Evolutionary conservation across 2,113 vertebrate species (phyloP), one percentile per base, ranked within the genome.

Genomic region (Daboia siamensis): DNA sequence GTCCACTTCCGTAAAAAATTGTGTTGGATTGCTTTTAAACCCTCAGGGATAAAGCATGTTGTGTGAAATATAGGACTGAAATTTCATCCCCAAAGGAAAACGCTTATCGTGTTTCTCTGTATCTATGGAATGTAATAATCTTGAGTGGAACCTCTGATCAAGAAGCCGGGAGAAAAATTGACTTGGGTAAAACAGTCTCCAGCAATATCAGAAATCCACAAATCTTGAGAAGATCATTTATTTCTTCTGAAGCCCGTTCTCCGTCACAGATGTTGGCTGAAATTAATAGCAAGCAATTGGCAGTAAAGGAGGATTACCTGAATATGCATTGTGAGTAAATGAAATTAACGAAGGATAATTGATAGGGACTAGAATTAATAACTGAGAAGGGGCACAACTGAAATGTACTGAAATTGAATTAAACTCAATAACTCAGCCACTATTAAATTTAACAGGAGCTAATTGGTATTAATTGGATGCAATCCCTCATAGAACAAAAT

Each of bases 341-440:
- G 93, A 97, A 98, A 97, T 96, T 97, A 98, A 97, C 97, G 97
- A 96, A 97, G 97, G 90, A 95, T 97, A 97, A 98, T 97, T 98
- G 95, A 97, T 97, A 97, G 96, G 97, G 97, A 97, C 95, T 95
- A 89, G 95, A 97, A 97, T 97, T 97, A 97, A 97, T 97, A 98
- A 97, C 39, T 39, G 94, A 96, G 95, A 97, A 97, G 96, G 13
- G 39, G 93, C 93, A 95, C 98, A 98, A 98, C 97, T 97, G 97
- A 97, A 97, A 98, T 97, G 95, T 98, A 97, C 97, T 97, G 96
- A 96, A 98, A 97, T 97, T 94, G 94, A 97, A 97, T 97, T 97
- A 96, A 97, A 96, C 93, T 96, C 95, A 97, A 96, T 97, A 97
- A 97, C 93, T 97, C 96, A 97, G 96, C 97, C 44, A 90, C 95